Evolutionary conservation across 1,140 invertebrate species (phyloP), one percentile per base, ranked within the genome.

Genomic region (Drosophila repleta): DNA sequence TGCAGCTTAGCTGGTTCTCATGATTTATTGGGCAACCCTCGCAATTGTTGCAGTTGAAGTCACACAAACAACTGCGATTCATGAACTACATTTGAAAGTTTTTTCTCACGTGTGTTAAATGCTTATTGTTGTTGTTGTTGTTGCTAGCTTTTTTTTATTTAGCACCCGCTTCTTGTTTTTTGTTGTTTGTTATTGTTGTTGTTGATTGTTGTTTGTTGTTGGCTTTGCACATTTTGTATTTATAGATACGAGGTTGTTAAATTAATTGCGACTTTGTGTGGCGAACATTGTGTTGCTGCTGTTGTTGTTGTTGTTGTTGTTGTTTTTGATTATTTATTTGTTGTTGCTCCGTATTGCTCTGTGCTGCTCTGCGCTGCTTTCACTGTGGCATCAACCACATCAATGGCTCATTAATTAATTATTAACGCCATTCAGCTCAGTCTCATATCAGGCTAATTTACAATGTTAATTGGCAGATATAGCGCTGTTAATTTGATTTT

Each of bases 261-360:
- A 85, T 84, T 76, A 84, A 84, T 84, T 84, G 64, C 73, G 76
- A 80, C 63, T 85, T 76, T 85, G 73, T 66, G 35, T 37, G 41
- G 48, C 48, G 43, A 35, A 71, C 61, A 71, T 39, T 70, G 63
- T 56, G 39, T 43, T 75, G 29, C 51, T 68, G 63, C 24, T 39
- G 37, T 29, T 29, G 29, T 29, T 56, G 39, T 43, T 75, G 24
- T 60, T 73, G 63, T 45, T 57, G 48, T 51, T 17, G 11, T 49
- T 29, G 21, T n/a, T 46, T 43, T 13, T 46, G 10, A 18, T 61
- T 43, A 18, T 62, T 61, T 68, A 45, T 6, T 32, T 37, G 15
- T 15, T 61, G 35, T 20, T 55, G 24, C 21, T n/a, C n/a, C n/a
- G 3, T 29, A 6, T 29, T 20, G 41, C 5, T 62, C 5, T 18